Evolutionary conservation across 2,797 vertebrate genomes (phyloP).

Genomic region (Alfaro cultratus): DNA sequence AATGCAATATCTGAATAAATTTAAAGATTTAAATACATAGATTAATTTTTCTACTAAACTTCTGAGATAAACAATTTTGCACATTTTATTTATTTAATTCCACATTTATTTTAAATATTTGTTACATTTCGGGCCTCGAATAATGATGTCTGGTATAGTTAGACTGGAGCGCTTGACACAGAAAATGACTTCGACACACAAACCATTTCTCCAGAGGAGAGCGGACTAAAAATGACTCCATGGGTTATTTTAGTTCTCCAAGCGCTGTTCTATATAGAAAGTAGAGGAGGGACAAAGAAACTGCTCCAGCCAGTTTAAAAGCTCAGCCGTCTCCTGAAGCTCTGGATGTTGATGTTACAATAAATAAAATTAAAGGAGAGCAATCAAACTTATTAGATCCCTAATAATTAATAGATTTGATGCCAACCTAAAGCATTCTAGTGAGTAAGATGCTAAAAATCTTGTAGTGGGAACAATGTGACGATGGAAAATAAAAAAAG

Average conservation of each 20-base stretch:
- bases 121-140: not conserved
- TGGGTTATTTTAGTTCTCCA: constrained; percentile 53
- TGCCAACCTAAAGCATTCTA: not conserved
- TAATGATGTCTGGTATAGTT: constrained; percentile 31
- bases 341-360: constrained; percentile 39
- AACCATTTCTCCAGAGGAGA: constrained; percentile 57
- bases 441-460: not conserved
- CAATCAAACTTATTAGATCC: not conserved
- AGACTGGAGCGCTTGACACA: constrained; percentile 57
- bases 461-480: not conserved
- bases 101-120: not conserved
- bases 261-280: constrained; percentile 60
- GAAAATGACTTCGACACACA: constrained; percentile 65
- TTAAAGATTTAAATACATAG: not conserved
- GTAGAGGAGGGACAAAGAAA: constrained; percentile 27
- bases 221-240: constrained; percentile 60
- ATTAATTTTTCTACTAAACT: not conserved
- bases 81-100: not conserved
- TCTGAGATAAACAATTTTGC: not conserved
- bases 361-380: constrained; percentile 13
- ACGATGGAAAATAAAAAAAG: not conserved
- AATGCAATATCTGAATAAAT: not conserved
- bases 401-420: not conserved
- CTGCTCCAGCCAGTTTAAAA: constrained; percentile 22
- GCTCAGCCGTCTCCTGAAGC: constrained; percentile 6